Evolutionary conservation across 2,888 invertebrate species (phyloP).

Genomic region (Cryptophagus acutangulus): DNA sequence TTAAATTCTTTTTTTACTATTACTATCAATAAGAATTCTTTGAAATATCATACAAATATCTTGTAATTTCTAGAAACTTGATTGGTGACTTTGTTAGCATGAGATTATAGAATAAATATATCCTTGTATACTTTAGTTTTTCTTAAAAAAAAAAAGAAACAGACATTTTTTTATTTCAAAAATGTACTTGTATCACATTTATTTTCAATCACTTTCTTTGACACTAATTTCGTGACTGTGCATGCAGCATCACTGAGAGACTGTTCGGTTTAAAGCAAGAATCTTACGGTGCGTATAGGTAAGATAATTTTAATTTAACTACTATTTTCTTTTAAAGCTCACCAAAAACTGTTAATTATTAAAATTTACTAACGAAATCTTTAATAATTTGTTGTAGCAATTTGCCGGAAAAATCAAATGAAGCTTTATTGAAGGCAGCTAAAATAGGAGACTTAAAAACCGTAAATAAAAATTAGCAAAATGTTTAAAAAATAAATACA

Average conservation of each 20-base stretch:
- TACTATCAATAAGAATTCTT: background rate
- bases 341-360: background rate
- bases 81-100: slow-evolving; percentile 30
- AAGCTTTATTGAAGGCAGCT: slow-evolving; percentile 76
- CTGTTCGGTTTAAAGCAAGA: slow-evolving; percentile 76
- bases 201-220: slow-evolving; percentile 9
- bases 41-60: background rate
- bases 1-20: slow-evolving; percentile 4
- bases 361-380: slow-evolving; percentile 5
- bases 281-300: slow-evolving; percentile 67
- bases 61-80: slow-evolving; percentile 7
- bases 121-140: slow-evolving; percentile 28
- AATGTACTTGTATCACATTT: slow-evolving; percentile 23
- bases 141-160: slow-evolving; percentile 16
- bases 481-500: background rate
- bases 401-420: slow-evolving; percentile 76
- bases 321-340: slow-evolving; percentile 5
- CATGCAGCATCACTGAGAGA: slow-evolving; percentile 78
- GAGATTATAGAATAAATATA: slow-evolving; percentile 31
- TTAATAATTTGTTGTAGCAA: slow-evolving; percentile 56
- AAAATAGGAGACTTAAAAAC: slow-evolving; percentile 76
- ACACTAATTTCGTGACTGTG: slow-evolving; percentile 45
- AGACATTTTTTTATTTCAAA: slow-evolving; percentile 17
- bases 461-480: slow-evolving; percentile 50
- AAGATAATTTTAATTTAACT: slow-evolving; percentile 33